Base-by-base conservation (phyloP, 2,113 vertebrate genomes). In the Macaca nemestrina region DNA sequence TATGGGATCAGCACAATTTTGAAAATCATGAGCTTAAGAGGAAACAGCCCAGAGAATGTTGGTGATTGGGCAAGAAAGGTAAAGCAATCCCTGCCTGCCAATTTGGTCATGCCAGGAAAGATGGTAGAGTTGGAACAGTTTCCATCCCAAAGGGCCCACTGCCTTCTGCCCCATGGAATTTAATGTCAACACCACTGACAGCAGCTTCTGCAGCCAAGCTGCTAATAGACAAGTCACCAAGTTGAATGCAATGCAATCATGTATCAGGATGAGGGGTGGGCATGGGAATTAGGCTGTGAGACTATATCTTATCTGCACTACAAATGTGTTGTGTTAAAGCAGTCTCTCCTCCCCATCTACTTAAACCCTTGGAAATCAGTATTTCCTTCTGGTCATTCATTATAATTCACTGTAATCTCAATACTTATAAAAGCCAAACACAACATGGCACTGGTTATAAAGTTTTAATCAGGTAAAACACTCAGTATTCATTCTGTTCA, bases 401-500 rank as follows among this genome's bases (percentile, higher is more conserved):
- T 30, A 13, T 40, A 57, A 55, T 45, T 90, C 84, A 90, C 38
- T 75, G 57, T 59, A 84, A 76, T 88, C 16, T 17, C 23, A 80
- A 55, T 81, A n/a, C 89, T 88, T 67, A 75, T 16, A 32, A n/a
- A 95, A 92, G 70, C 22, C 68, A 93, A 90, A 67, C 59, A n/a
- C 6, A 89, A 40, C 52, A 40, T 18, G 40, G 68, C 25, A 57
- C 57, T n/a, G 79, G 48, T 32, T 79, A 76, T 35, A 81, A 67
- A 72, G 68, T 52, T 89, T 27, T 55, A 40, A 64, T 64, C 27
- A 92, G 75, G 14, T 81, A 40, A 94, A 55, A 76, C 48, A 83
- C 22, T 27, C 17, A 25, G 61, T 73, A 45, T 40, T 70, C 50
- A 72, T 16, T 38, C 52, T 52, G 20, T 14, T 94, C 64, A 38